Evolutionary conservation across 2,113 vertebrate species (phyloP).

Genomic region (Passer montanus): DNA sequence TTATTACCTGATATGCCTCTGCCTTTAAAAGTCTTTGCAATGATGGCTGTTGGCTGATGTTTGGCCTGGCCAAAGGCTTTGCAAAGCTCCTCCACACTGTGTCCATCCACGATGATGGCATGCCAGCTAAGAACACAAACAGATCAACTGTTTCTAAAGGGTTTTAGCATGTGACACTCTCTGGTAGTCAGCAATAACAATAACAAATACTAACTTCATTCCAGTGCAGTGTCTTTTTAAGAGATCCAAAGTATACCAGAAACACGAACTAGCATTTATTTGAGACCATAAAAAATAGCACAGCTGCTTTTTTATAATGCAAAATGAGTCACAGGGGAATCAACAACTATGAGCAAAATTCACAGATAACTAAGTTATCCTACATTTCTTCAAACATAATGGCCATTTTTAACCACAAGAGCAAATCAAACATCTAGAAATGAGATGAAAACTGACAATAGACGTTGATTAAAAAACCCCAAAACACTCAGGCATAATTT

Average conservation of each 20-base stretch:
- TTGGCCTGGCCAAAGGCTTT: conserved; percentile 91
- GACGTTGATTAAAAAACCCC: background rate
- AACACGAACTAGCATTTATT: background rate
- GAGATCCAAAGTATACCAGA: background rate
- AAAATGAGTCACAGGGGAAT: background rate
- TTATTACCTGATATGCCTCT: conserved; percentile 90
- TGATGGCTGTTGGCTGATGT: conserved; percentile 91
- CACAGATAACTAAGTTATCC: background rate
- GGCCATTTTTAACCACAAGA: background rate
- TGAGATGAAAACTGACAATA: background rate
- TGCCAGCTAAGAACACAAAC: conserved; percentile 84
- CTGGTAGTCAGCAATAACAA: background rate
- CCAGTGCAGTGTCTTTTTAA: conserved; percentile 7
- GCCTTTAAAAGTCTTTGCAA: conserved; percentile 95
- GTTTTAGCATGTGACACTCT: conserved; percentile 27
- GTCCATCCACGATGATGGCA: conserved; percentile 89
- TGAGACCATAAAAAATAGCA: background rate
- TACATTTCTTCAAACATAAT: background rate
- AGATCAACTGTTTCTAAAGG: conserved; percentile 49
- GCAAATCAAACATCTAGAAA: background rate
- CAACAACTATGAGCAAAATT: background rate
- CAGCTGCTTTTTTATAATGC: background rate
- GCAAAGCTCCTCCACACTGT: conserved; percentile 96
- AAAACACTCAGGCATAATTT: background rate
- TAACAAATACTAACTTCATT: background rate